Evolutionary conservation across 1,140 invertebrate genomes (phyloP).

Genomic region (Ylistrum balloti): DNA sequence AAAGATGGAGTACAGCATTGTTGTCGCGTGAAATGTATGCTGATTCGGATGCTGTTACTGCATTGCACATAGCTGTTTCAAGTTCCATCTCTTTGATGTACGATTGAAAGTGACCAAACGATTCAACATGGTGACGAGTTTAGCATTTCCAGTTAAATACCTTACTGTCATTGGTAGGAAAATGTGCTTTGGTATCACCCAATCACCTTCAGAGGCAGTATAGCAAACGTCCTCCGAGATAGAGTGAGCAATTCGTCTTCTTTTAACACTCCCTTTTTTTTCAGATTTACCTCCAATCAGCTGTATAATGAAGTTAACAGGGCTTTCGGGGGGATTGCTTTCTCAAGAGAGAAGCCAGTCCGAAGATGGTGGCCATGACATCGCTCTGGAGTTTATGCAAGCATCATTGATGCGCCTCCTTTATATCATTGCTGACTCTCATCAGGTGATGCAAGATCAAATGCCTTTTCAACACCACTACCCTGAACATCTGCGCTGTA

Average conservation of each 20-base stretch:
- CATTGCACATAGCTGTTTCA: too few species aligned
- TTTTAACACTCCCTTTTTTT: not conserved
- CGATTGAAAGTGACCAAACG: conserved; percentile 53
- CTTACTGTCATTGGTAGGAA: conserved; percentile 51
- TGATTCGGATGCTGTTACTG: too few species aligned
- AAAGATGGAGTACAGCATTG: too few species aligned
- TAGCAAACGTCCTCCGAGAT: conserved; percentile 46
- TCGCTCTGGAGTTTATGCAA: not conserved
- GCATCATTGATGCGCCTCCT: not conserved
- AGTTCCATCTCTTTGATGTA: too few species aligned
- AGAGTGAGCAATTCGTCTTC: conserved; percentile 16
- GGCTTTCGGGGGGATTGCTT: conserved; percentile 30
- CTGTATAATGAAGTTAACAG: conserved; percentile 18
- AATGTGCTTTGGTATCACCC: conserved; percentile 52
- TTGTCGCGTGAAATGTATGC: too few species aligned
- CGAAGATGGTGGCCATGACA: conserved; percentile 53
- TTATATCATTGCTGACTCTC: conserved; percentile 13
- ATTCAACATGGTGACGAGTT: conserved; percentile 57
- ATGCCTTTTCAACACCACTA: conserved; percentile 47
- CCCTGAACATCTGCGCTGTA: too few species aligned
- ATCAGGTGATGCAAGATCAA: conserved; percentile 42
- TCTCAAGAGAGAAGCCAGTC: conserved; percentile 46
- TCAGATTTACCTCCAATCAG: too few species aligned
- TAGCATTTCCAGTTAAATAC: too few species aligned
- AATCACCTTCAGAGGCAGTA: conserved; percentile 51